phyloP scores from a whole-genome alignment of 2,113 vertebrate species.

The Perccottus glenii region DNA sequence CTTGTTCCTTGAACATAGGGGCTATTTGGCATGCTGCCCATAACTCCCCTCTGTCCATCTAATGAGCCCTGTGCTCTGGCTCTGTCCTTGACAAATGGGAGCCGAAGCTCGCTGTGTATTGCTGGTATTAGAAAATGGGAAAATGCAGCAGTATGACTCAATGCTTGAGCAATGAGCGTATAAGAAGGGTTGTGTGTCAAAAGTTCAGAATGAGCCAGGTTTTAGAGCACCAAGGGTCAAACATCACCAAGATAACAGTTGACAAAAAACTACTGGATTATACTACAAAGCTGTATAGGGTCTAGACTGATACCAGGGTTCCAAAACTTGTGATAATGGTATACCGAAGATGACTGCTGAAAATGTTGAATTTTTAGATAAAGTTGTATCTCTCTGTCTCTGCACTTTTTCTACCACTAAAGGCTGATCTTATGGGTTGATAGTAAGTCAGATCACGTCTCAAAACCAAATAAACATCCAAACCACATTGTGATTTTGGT shows the following conservation, averaged over 20 bases:
- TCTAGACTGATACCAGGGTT: constrained; percentile 31
- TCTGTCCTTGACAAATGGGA: constrained; percentile 64
- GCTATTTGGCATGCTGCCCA: constrained; percentile 61
- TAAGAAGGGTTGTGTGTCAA: constrained; percentile 25
- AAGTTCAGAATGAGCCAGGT: constrained; percentile 39
- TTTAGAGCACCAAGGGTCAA: constrained; percentile 30
- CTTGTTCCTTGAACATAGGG: constrained; percentile 62
- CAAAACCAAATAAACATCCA: constrained; percentile 68
- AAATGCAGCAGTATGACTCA: constrained; percentile 53
- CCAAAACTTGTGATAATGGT: constrained; percentile 41
- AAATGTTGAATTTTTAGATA: background rate
- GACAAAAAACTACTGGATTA: constrained; percentile 27
- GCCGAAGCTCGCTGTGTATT: constrained; percentile 35
- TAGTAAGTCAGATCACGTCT: constrained; percentile 43
- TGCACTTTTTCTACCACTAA: constrained; percentile 19
- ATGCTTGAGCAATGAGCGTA: constrained; percentile 58
- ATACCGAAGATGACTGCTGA: constrained; percentile 17
- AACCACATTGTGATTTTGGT: constrained; percentile 60
- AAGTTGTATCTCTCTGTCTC: constrained; percentile 13
- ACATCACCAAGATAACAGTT: constrained; percentile 10
- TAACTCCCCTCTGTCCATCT: constrained; percentile 60
- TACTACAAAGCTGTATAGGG: constrained; percentile 16
- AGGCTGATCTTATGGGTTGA: constrained; percentile 41
- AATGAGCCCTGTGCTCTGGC: constrained; percentile 40
- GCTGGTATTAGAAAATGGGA: constrained; percentile 41